Evolutionary conservation across 2,797 vertebrate genomes (phyloP).

Genomic region (Propithecus deckenii): DNA sequence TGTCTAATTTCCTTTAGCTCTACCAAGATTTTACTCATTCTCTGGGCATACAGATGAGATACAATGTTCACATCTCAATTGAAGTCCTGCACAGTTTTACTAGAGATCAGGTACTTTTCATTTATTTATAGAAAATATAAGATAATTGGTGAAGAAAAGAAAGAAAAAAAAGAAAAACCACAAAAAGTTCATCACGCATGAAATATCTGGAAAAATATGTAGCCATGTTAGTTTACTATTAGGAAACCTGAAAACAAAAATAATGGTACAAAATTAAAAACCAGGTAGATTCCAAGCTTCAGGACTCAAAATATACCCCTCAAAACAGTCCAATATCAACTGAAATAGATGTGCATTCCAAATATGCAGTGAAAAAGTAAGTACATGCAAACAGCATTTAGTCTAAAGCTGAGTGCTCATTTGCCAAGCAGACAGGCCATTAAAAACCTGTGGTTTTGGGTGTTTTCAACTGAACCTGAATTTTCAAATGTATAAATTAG

Average conservation of each 20-base stretch:
- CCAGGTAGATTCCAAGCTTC: background rate
- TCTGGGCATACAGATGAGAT: background rate
- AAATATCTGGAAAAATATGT: background rate
- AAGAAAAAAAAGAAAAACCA: background rate
- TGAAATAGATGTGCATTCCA: background rate
- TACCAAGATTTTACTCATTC: background rate
- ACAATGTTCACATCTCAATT: background rate
- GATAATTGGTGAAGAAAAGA: background rate
- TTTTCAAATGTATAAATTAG: slow-evolving; percentile 73
- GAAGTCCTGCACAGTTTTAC: background rate
- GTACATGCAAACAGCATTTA: background rate
- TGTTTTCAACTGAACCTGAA: slow-evolving; percentile 69
- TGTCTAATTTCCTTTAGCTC: background rate
- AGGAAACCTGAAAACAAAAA: slow-evolving; percentile 13
- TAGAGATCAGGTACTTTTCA: background rate
- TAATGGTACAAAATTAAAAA: slow-evolving; percentile 22
- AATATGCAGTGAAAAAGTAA: background rate
- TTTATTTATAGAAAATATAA: background rate
- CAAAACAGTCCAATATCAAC: background rate
- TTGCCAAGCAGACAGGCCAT: slow-evolving; percentile 30
- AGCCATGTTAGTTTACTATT: background rate
- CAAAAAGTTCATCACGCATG: background rate
- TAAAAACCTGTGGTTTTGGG: slow-evolving; percentile 54
- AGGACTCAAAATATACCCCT: background rate
- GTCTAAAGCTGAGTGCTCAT: slow-evolving; percentile 6